Percentiles rank a stretch among this genome's conserved stretches.
Conservation (phyloP, 2,113 vertebrate genomes). For the Ctenomys sociabilis region DNA sequence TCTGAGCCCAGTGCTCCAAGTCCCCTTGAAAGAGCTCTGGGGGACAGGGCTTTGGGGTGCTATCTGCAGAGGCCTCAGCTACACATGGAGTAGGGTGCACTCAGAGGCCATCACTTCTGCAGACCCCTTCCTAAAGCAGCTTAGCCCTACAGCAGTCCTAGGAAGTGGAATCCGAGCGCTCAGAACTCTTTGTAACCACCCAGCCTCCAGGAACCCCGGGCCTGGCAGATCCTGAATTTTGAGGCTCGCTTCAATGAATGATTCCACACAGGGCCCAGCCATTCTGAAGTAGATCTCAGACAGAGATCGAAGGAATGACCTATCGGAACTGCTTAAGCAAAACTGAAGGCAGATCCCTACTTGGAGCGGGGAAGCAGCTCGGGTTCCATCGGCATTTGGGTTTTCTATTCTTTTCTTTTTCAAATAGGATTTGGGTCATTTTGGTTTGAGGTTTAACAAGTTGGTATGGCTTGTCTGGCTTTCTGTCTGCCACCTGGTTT, state of each 20-base stretch:
- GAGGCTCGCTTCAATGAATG: background rate
- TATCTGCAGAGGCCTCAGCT: background rate
- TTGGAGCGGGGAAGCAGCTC: background rate
- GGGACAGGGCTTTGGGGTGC: background rate
- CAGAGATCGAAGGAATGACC: too few relatives aligned
- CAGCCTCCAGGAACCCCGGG: background rate
- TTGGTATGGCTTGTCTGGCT: background rate
- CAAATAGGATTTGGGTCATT: slow-evolving; percentile 23
- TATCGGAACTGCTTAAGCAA: background rate
- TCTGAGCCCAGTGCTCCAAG: background rate
- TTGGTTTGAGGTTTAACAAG: slow-evolving; percentile 55
- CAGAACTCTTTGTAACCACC: background rate
- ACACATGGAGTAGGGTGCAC: background rate
- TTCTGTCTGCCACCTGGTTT: slow-evolving; percentile 46
- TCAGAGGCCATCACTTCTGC: background rate
- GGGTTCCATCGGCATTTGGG: background rate
- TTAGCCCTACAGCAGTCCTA: background rate
- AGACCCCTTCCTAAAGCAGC: too few relatives aligned
- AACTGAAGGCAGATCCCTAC: background rate
- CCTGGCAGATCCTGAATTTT: background rate
- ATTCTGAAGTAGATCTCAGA: background rate
- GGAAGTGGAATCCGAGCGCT: background rate
- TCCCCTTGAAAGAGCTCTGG: background rate
- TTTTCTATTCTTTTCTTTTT: background rate
- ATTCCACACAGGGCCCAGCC: background rate